Evolutionary conservation across 2,797 vertebrate genomes (phyloP).

Genomic region (Caiman crocodilus): DNA sequence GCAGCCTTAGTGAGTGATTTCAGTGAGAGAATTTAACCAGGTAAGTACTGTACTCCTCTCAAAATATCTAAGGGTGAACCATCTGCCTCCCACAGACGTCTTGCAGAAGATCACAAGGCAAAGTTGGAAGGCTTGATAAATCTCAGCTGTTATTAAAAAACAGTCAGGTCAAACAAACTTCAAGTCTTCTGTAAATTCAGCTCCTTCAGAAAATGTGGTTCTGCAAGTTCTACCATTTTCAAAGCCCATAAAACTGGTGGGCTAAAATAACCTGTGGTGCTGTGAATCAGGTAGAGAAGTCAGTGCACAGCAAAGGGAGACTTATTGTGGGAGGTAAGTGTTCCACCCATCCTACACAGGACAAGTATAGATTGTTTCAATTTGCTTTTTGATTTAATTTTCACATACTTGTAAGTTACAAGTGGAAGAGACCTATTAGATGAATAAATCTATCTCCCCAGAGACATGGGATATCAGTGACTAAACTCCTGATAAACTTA

Average conservation of each 20-base stretch:
- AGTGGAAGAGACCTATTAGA: slow-evolving; percentile 79
- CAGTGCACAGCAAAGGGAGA: not conserved
- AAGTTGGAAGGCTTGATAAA: not conserved
- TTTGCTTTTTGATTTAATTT: not conserved
- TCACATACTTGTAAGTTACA: slow-evolving; percentile 49
- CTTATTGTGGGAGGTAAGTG: not conserved
- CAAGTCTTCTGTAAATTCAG: not conserved
- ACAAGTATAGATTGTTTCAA: not conserved
- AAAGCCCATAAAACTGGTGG: not conserved
- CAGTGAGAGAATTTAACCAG: not conserved
- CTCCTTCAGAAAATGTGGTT: not conserved
- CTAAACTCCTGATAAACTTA: not conserved
- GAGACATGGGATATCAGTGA: not conserved
- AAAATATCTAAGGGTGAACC: not conserved
- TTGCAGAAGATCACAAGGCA: not conserved
- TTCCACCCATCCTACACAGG: not conserved
- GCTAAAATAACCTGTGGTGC: not conserved
- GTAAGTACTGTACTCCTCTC: not conserved
- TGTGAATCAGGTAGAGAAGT: not conserved
- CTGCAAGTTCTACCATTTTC: not conserved
- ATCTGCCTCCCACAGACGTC: not conserved
- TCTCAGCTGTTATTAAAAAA: not conserved
- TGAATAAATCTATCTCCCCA: not conserved
- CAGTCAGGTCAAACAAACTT: not conserved
- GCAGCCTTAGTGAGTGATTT: not conserved